Percentiles rank a stretch among this genome's conserved stretches.
phyloP scores from a whole-genome alignment of 2,888 invertebrate genomes.

The Agonopterix arenella region DNA sequence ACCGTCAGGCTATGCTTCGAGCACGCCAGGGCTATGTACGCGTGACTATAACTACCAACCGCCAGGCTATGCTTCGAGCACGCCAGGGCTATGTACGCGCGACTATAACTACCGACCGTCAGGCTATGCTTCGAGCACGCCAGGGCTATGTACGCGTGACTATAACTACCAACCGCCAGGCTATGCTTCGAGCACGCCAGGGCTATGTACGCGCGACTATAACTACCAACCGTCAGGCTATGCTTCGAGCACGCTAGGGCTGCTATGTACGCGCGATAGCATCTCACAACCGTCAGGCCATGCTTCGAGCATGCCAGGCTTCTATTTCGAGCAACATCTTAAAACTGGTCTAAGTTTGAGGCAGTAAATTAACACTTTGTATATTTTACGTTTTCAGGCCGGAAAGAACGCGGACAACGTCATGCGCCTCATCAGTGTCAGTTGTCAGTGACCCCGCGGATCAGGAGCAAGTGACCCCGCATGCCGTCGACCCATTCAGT shows the following conservation, averaged over 20 bases:
- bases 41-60: too few species aligned
- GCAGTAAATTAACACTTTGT: too few species aligned
- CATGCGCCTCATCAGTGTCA: constrained; percentile 64
- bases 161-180: constrained; percentile 37
- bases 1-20: constrained; percentile 78
- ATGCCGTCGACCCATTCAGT: constrained; percentile 64
- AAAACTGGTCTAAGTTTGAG: too few species aligned
- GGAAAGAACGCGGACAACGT: constrained; percentile 56
- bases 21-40: constrained; percentile 74
- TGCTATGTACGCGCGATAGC: constrained; percentile 23
- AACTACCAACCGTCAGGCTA: constrained; percentile 50
- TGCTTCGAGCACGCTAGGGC: constrained; percentile 81
- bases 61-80: constrained; percentile 80
- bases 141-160: constrained; percentile 49
- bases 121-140: constrained; percentile 82
- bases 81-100: constrained; percentile 62
- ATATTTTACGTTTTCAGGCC: constrained; percentile 25
- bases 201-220: constrained; percentile 38
- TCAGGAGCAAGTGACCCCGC: constrained; percentile 35
- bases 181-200: constrained; percentile 81
- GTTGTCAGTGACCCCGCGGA: constrained; percentile 66
- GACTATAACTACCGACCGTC: constrained; percentile 4
- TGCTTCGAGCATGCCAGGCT: too few species aligned
- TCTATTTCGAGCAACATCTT: too few species aligned
- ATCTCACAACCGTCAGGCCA: constrained; percentile 48